phyloP scores from a whole-genome alignment of 2,113 vertebrate species.

The Seriola dumerili region DNA sequence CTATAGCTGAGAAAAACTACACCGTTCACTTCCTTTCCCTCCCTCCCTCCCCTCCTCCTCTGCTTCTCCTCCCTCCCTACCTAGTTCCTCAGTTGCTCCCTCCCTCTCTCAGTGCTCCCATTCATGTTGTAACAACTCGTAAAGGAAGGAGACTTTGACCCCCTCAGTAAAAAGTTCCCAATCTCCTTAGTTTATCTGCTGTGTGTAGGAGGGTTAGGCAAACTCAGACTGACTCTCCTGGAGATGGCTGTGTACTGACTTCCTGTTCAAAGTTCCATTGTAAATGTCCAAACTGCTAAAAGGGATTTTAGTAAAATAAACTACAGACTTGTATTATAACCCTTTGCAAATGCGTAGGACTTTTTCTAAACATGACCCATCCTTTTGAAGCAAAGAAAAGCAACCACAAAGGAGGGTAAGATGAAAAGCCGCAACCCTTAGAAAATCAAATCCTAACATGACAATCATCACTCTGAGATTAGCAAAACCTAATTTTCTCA shows the following conservation, averaged over 20 bases:
- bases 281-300: constrained; percentile 52
- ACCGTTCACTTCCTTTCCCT: constrained; percentile 81
- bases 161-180: constrained; percentile 73
- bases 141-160: constrained; percentile 88
- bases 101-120: constrained; percentile 73
- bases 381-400: constrained; percentile 6
- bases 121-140: constrained; percentile 86
- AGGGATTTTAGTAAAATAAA: constrained; percentile 55
- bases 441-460: not conserved
- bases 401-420: not conserved
- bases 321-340: not conserved
- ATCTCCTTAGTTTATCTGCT: constrained; percentile 59
- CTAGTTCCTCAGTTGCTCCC: constrained; percentile 39
- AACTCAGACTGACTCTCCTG: constrained; percentile 40
- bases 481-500: not conserved
- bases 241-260: constrained; percentile 39
- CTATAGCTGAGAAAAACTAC: constrained; percentile 81
- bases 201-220: constrained; percentile 48
- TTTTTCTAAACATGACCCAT: not conserved
- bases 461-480: not conserved
- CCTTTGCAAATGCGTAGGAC: not conserved
- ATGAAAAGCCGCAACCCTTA: not conserved
- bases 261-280: constrained; percentile 60
- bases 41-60: constrained; percentile 19
- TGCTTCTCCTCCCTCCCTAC: constrained; percentile 42